Percentiles rank a stretch among this genome's conserved stretches.
phyloP scores from a whole-genome alignment of 2,113 vertebrate genomes.

The Scomber scombrus region DNA sequence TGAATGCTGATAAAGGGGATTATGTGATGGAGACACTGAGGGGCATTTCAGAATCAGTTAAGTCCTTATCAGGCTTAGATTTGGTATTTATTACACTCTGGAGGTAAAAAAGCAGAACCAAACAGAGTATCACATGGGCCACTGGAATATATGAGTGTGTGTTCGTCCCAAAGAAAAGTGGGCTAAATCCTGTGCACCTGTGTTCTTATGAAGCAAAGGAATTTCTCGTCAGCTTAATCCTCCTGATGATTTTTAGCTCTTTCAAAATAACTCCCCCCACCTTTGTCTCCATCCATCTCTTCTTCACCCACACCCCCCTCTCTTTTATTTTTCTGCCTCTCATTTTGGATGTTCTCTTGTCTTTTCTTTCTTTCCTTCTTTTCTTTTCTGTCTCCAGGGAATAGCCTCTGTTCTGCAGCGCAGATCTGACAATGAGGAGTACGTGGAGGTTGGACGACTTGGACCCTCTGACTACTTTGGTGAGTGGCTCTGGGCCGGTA shows the following conservation, averaged over 20 bases:
- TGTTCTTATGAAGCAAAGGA: conserved; percentile 76
- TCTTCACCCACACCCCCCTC: conserved; percentile 18
- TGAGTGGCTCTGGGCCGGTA: conserved; percentile 76
- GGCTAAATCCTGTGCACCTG: conserved; percentile 84
- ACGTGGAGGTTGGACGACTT: conserved; percentile 95
- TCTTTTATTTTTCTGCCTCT: conserved; percentile 26
- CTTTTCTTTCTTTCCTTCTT: conserved; percentile 29
- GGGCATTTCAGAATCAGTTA: conserved; percentile 27
- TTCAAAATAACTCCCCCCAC: conserved; percentile 44
- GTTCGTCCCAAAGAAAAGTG: conserved; percentile 45
- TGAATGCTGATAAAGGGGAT: conserved; percentile 45
- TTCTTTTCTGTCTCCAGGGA: conserved; percentile 85
- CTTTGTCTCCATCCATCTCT: conserved; percentile 20
- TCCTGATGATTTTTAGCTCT: conserved; percentile 70
- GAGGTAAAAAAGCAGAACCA: conserved; percentile 56
- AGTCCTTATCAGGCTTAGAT: conserved; percentile 44
- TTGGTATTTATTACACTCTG: conserved; percentile 64
- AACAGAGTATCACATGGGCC: conserved; percentile 25
- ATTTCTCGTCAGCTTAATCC: conserved; percentile 79
- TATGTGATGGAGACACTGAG: conserved; percentile 50
- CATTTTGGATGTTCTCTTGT: conserved; percentile 21
- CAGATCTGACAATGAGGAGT: conserved; percentile 95
- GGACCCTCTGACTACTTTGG: conserved; percentile 98
- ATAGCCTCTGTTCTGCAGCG: conserved; percentile 97
- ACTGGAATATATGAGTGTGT: conserved; percentile 52